Percentiles rank a stretch among this genome's conserved stretches.
Conservation (phyloP, 2,797 vertebrate species). For the Neoniphon sammara region DNA sequence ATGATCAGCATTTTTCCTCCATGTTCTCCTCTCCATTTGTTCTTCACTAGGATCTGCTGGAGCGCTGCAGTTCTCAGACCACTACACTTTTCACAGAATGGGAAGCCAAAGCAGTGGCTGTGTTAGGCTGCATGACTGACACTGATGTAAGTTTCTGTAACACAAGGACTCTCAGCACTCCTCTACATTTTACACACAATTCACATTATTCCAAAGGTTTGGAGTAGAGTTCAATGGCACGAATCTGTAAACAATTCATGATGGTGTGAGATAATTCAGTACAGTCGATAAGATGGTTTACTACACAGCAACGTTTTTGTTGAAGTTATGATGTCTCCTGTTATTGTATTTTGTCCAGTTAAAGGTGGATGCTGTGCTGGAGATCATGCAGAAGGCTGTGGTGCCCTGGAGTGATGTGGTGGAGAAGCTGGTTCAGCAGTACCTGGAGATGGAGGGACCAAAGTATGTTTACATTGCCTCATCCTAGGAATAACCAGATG, state of each 20-base stretch:
- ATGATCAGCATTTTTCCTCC: neutral
- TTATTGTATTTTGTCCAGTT: conserved; percentile 79
- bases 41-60: conserved; percentile 88
- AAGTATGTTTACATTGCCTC: conserved; percentile 84
- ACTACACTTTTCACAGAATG: conserved; percentile 93
- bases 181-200: neutral
- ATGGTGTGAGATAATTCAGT: neutral
- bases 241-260: neutral
- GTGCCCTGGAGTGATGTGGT: conserved; percentile 93
- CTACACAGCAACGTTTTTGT: neutral
- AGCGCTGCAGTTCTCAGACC: conserved; percentile 89
- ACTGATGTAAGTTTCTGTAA: conserved; percentile 85
- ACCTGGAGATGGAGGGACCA: conserved; percentile 91
- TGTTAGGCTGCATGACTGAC: conserved; percentile 90
- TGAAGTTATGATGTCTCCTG: conserved; percentile 7
- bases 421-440: conserved; percentile 91
- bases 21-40: neutral
- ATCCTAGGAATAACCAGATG: neutral
- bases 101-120: conserved; percentile 95
- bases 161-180: neutral
- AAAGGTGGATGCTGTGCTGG: conserved; percentile 93
- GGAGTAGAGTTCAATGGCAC: neutral
- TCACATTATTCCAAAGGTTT: neutral
- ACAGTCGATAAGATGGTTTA: neutral
- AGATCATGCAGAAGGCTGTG: conserved; percentile 93